Conservation (phyloP, 2,888 invertebrate genomes). For the Lampropteryx suffumata region DNA sequence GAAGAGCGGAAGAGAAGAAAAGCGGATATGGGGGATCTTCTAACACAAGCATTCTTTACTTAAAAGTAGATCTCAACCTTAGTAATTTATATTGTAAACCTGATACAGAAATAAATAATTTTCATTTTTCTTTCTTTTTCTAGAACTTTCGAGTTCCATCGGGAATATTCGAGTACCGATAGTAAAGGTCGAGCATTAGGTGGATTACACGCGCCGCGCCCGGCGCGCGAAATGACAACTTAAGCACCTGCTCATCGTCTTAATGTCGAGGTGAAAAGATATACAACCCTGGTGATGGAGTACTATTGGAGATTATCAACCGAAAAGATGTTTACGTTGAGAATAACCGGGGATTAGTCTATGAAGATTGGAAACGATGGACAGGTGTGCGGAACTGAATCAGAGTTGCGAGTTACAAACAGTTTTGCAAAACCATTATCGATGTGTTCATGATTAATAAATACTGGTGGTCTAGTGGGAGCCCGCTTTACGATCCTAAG, state of each 20-base stretch:
- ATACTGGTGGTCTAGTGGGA: no score
- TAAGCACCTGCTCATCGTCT: slow-evolving; percentile 73
- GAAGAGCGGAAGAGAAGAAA: no score
- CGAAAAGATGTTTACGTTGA: slow-evolving; percentile 26
- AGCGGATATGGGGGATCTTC: no score
- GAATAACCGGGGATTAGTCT: background rate
- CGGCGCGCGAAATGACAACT: slow-evolving; percentile 70
- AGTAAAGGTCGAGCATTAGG: slow-evolving; percentile 60
- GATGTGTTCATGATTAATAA: no score
- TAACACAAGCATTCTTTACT: no score
- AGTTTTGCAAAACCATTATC: no score
- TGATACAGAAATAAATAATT: no score
- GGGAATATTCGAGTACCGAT: slow-evolving; percentile 34
- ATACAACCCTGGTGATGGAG: slow-evolving; percentile 50
- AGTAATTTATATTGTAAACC: no score
- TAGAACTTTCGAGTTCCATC: background rate
- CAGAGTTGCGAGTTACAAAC: no score
- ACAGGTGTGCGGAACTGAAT: background rate
- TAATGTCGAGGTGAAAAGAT: slow-evolving; percentile 61
- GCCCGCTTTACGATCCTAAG: no score
- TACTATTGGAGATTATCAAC: slow-evolving; percentile 49
- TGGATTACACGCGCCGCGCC: slow-evolving; percentile 64
- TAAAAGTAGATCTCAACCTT: no score
- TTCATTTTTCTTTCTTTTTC: no score
- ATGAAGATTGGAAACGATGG: background rate